Evolutionary conservation across 1,140 invertebrate species (phyloP).

Genomic region (Drosophila ironensis): DNA sequence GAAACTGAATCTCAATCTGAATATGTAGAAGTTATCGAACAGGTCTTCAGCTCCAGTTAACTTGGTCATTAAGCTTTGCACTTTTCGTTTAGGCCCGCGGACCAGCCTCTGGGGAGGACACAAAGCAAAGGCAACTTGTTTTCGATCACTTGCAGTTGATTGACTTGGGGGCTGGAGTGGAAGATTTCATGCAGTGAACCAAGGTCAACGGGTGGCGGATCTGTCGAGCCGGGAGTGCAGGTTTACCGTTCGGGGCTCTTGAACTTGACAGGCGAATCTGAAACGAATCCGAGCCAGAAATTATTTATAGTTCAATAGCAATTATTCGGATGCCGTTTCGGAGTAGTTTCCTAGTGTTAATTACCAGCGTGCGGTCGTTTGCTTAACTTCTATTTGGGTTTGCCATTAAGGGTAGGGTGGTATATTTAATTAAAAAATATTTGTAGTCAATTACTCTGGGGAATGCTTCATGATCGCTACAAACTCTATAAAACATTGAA

Average conservation of each 20-base stretch:
- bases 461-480: too few relatives aligned
- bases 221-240: neutral
- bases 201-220: slow-evolving; percentile 56
- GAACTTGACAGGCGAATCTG: slow-evolving; percentile 45
- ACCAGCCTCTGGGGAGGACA: slow-evolving; percentile 23
- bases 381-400: too few relatives aligned
- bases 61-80: slow-evolving; percentile 1
- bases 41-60: slow-evolving; percentile 17
- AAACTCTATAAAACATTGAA: too few relatives aligned
- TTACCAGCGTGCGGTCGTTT: too few relatives aligned
- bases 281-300: too few relatives aligned
- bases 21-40: slow-evolving; percentile 2
- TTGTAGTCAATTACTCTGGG: too few relatives aligned
- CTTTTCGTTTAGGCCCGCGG: neutral
- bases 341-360: too few relatives aligned
- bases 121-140: slow-evolving; percentile 39
- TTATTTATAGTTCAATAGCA: too few relatives aligned
- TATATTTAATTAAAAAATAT: too few relatives aligned
- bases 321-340: too few relatives aligned
- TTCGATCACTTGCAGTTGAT: slow-evolving; percentile 46
- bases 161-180: slow-evolving; percentile 44
- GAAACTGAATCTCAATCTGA: neutral
- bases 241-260: slow-evolving; percentile 65
- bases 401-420: too few relatives aligned
- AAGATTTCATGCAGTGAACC: slow-evolving; percentile 56